These are phyloP conservation scores for Polia nebulosa DNA, from an alignment of 2,888 invertebrate genomes.

Conservation along the genomic window DNA sequence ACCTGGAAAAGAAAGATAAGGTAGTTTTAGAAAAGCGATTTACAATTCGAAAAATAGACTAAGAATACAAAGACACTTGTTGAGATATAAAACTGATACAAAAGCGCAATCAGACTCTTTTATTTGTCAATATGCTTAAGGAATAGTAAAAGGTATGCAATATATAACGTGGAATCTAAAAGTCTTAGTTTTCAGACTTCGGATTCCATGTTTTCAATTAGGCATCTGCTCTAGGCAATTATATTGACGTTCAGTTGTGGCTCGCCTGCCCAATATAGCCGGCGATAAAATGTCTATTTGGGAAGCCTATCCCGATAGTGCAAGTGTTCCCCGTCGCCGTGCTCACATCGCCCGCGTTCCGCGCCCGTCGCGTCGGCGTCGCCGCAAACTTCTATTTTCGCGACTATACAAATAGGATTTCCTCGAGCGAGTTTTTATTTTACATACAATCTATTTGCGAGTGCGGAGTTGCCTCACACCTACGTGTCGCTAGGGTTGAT, in stretches of 20 bases:
- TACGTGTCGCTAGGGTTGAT: slow-evolving; percentile 60
- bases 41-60: neutral
- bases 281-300: slow-evolving; percentile 26
- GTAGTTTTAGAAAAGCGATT: slow-evolving; percentile 2
- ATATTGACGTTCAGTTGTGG: slow-evolving; percentile 1
- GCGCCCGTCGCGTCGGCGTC: slow-evolving; percentile 61
- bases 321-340: slow-evolving; percentile 29
- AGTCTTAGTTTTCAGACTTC: too few relatives aligned
- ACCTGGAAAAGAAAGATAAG: slow-evolving; percentile 46
- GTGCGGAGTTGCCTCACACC: slow-evolving; percentile 69
- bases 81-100: neutral
- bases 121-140: neutral
- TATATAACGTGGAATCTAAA: too few relatives aligned
- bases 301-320: slow-evolving; percentile 29
- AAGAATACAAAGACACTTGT: neutral
- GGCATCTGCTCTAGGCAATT: neutral
- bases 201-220: too few relatives aligned
- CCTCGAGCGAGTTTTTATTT: slow-evolving; percentile 79
- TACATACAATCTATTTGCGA: slow-evolving; percentile 74
- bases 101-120: neutral
- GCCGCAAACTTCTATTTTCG: slow-evolving; percentile 76
- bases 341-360: slow-evolving; percentile 42
- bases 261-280: slow-evolving; percentile 13
- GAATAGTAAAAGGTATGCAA: too few relatives aligned
- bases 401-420: slow-evolving; percentile 76